Conservation (phyloP, 2,797 vertebrate genomes). For the Babyrousa celebensis region DNA sequence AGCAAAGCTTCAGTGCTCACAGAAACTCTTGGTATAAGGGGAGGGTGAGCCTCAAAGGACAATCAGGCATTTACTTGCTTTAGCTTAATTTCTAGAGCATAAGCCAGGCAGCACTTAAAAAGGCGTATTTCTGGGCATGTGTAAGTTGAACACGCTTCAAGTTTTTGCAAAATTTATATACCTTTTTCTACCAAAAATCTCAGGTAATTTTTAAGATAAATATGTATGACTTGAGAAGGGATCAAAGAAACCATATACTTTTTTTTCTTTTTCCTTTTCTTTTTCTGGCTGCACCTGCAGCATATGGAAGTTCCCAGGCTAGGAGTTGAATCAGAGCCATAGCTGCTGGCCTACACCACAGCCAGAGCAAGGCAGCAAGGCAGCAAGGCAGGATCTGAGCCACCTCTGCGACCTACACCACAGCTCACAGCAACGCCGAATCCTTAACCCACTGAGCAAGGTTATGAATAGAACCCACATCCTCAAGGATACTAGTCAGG, state of each 20-base stretch:
- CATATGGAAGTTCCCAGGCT: no score
- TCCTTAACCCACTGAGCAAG: no score
- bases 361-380: no score
- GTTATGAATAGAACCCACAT: no score
- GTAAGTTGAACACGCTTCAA: neutral
- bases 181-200: conserved; percentile 37
- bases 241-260: conserved; percentile 4
- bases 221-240: neutral
- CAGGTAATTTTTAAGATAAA: conserved; percentile 25
- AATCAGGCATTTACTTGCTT: conserved; percentile 1
- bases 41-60: neutral
- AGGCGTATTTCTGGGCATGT: neutral
- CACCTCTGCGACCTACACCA: no score
- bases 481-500: no score
- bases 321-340: no score
- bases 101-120: neutral
- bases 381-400: no score
- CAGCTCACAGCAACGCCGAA: no score
- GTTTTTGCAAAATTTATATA: neutral
- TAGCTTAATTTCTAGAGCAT: conserved; percentile 50
- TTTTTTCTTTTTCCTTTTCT: neutral
- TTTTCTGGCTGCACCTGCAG: no score
- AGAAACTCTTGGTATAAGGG: neutral
- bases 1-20: neutral
- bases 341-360: no score